Conservation (phyloP, 2,888 invertebrate genomes). For the Eucera pruinosa region DNA sequence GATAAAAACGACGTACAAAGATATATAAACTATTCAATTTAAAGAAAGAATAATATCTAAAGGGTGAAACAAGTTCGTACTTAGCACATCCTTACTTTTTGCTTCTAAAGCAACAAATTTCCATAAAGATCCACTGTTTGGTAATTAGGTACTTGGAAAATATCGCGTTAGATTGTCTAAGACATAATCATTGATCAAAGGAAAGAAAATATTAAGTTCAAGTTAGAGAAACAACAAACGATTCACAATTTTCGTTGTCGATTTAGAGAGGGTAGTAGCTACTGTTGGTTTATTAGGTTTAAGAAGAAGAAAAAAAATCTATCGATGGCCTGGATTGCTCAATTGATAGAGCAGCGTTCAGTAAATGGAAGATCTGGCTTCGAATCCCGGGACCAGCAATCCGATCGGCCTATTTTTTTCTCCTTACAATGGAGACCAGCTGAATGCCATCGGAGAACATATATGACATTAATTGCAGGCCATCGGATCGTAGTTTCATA, state of each 20-base stretch:
- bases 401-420: conserved; percentile 39
- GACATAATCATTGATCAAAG: too few species aligned
- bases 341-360: conserved; percentile 25
- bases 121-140: too few species aligned
- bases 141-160: too few species aligned
- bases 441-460: conserved; percentile 21
- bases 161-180: too few species aligned
- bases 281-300: conserved; percentile 14
- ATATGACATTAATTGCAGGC: conserved; percentile 29
- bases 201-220: too few species aligned
- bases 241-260: background rate
- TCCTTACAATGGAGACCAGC: conserved; percentile 17
- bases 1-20: too few species aligned
- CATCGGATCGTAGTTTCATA: conserved; percentile 2
- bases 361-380: conserved; percentile 34
- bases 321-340: conserved; percentile 23
- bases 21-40: too few species aligned
- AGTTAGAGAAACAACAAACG: too few species aligned
- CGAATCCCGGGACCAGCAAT: conserved; percentile 31
- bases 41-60: too few species aligned
- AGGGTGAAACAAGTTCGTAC: too few species aligned
- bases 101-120: too few species aligned
- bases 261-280: background rate
- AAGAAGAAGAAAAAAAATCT: conserved; percentile 6
- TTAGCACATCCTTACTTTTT: too few species aligned